Conservation (phyloP, 2,113 vertebrate genomes). For the Antennarius striatus region DNA sequence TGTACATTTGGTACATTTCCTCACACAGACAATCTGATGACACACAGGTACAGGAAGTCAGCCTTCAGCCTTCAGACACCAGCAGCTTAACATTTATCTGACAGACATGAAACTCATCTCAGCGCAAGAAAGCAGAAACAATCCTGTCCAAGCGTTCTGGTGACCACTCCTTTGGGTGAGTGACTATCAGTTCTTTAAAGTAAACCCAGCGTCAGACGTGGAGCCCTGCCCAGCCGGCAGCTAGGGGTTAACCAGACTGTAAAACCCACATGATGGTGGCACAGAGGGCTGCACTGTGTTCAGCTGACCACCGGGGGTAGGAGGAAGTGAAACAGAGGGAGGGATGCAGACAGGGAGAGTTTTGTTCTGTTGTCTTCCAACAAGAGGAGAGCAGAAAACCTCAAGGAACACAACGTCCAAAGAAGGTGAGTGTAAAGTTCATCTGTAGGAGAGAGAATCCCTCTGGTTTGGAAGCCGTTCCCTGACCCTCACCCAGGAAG, state of each 20-base stretch:
- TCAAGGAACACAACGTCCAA: slow-evolving; percentile 1
- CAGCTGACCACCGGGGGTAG: slow-evolving; percentile 47
- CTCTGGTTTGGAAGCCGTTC: neutral
- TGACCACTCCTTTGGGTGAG: neutral
- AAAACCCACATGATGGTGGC: slow-evolving; percentile 55
- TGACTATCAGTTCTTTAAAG: neutral
- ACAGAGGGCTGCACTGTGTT: slow-evolving; percentile 62
- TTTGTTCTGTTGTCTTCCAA: slow-evolving; percentile 39
- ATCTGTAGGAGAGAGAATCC: neutral
- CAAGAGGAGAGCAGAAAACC: slow-evolving; percentile 18
- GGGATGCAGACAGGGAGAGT: slow-evolving; percentile 46
- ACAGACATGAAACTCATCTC: no score
- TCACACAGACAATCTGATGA: no score
- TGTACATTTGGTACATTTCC: no score
- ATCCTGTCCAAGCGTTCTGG: no score
- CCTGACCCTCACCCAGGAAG: neutral
- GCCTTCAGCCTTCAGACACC: no score
- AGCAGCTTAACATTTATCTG: no score
- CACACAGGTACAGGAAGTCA: no score
- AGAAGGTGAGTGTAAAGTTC: slow-evolving; percentile 11
- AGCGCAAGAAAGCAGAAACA: no score
- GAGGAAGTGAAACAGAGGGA: slow-evolving; percentile 40
- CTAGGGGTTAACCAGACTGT: slow-evolving; percentile 52
- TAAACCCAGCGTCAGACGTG: slow-evolving; percentile 11
- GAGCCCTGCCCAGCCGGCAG: slow-evolving; percentile 33